phyloP scores from a whole-genome alignment of 2,113 vertebrate genomes.

The Proterorhinus semilunaris region DNA sequence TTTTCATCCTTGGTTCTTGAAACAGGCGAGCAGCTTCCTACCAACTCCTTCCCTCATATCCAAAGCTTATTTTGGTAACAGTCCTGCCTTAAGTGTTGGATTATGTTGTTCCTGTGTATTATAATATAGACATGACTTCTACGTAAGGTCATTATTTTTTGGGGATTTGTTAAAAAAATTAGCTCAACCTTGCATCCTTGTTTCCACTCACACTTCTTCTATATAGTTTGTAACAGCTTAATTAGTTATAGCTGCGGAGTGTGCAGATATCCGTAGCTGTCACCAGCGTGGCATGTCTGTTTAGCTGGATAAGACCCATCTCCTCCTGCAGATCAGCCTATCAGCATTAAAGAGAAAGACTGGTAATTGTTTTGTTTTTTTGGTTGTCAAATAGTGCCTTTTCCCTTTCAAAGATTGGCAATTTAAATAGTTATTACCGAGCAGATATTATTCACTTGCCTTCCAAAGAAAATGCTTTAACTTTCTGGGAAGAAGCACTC shows the following conservation, averaged over 20 bases:
- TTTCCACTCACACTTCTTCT: conserved; percentile 6
- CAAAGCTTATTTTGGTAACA: background rate
- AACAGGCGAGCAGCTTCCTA: conserved; percentile 31
- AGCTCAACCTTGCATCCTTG: conserved; percentile 2
- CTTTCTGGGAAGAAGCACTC: background rate
- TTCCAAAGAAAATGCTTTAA: conserved; percentile 43
- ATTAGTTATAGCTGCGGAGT: conserved; percentile 17
- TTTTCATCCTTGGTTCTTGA: conserved; percentile 59
- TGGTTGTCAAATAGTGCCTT: conserved; percentile 31
- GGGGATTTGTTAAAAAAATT: conserved; percentile 47
- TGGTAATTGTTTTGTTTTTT: conserved; percentile 9
- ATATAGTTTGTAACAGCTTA: background rate
- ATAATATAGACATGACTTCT: background rate
- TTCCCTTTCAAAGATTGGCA: conserved; percentile 60
- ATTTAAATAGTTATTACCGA: conserved; percentile 70
- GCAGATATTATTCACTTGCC: conserved; percentile 58
- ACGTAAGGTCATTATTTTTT: conserved; percentile 10
- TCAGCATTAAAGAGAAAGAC: conserved; percentile 32
- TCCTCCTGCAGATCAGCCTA: conserved; percentile 62
- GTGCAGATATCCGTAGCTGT: conserved; percentile 55
- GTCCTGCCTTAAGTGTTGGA: background rate
- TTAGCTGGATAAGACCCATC: conserved; percentile 65
- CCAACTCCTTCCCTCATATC: conserved; percentile 7
- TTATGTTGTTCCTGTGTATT: background rate
- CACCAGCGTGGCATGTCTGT: conserved; percentile 64